Percentiles rank a stretch among this genome's conserved stretches.
Evolutionary conservation across 2,797 vertebrate species (phyloP).

Genomic region (Chelonia mydas): DNA sequence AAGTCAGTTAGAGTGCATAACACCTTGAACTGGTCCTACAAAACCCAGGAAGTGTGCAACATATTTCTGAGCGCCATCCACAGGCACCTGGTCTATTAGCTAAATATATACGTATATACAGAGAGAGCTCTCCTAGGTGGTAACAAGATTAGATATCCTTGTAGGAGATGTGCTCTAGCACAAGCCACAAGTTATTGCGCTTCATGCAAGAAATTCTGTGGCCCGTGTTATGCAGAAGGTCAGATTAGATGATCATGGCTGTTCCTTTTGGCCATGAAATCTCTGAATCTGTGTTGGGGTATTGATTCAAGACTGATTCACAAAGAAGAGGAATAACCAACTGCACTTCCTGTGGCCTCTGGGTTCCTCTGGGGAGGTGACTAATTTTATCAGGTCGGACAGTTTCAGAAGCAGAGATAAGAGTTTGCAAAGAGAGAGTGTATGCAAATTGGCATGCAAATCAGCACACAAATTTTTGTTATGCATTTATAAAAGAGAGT

Average conservation of each 20-base stretch:
- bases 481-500: not conserved
- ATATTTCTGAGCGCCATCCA: not conserved
- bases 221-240: not conserved
- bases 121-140: constrained; percentile 7
- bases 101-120: not conserved
- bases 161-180: not conserved
- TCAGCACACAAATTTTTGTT: not conserved
- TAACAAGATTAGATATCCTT: not conserved
- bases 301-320: not conserved
- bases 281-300: not conserved
- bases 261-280: not conserved
- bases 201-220: not conserved
- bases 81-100: not conserved
- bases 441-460: not conserved
- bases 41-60: not conserved
- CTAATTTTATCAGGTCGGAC: not conserved
- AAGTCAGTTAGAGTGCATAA: not conserved
- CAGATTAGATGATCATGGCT: accelerated
- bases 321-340: not conserved
- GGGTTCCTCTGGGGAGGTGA: too few relatives aligned
- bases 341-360: not conserved
- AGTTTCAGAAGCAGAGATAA: not conserved
- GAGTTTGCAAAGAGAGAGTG: not conserved
- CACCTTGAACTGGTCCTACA: constrained; percentile 12
- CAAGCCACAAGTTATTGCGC: accelerated